phyloP scores from a whole-genome alignment of 2,113 vertebrate genomes.

The Petrocephalus zakoni region DNA sequence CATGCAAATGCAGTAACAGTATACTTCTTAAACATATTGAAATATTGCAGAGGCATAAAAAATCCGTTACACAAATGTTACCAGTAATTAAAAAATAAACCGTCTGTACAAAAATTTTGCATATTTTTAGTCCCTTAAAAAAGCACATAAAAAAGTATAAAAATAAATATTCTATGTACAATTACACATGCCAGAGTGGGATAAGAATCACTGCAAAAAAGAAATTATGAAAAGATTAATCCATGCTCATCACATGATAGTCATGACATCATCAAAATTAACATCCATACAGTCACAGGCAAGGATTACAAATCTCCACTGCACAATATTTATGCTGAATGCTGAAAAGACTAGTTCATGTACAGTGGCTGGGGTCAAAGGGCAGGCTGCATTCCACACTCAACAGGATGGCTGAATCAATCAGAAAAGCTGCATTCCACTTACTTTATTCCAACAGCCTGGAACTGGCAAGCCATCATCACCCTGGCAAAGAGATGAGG shows the following conservation, averaged over 20 bases:
- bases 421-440: constrained; percentile 19
- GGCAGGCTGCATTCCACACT: not conserved
- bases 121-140: constrained; percentile 37
- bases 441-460: constrained; percentile 75
- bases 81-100: constrained; percentile 58
- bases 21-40: constrained; percentile 53
- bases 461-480: constrained; percentile 69
- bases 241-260: constrained; percentile 21
- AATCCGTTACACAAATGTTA: constrained; percentile 55
- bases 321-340: not conserved
- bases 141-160: constrained; percentile 57
- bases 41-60: constrained; percentile 60
- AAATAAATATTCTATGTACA: constrained; percentile 78
- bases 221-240: constrained; percentile 46
- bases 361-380: not conserved
- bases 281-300: not conserved
- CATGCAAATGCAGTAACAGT: constrained; percentile 61
- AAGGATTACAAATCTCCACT: not conserved
- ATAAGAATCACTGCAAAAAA: constrained; percentile 70
- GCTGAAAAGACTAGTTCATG: not conserved
- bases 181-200: constrained; percentile 61
- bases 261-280: not conserved
- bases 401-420: not conserved
- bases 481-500: constrained; percentile 47
- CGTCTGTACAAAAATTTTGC: constrained; percentile 58